These are phyloP conservation scores for Trilocha varians DNA, from an alignment of 2,888 invertebrate species.

Conservation along the genomic window DNA sequence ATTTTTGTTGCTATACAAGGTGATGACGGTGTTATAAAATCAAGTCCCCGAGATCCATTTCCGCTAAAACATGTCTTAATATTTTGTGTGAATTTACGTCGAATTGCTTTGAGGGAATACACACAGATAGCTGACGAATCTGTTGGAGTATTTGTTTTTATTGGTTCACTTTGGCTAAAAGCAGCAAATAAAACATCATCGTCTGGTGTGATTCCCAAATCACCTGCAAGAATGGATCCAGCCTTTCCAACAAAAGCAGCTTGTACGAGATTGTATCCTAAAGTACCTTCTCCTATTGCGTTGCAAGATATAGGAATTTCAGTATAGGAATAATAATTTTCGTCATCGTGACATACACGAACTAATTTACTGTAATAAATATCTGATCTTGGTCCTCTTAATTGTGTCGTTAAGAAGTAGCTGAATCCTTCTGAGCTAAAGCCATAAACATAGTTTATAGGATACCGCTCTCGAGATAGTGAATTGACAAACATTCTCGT, in stretches of 20 bases:
- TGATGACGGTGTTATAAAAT: slow-evolving; percentile 94
- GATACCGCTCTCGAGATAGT: slow-evolving; percentile 90
- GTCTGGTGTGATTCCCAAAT: slow-evolving; percentile 90
- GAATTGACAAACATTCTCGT: slow-evolving; percentile 95
- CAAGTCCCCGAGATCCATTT: slow-evolving; percentile 86
- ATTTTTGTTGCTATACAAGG: slow-evolving; percentile 91
- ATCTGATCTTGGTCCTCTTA: slow-evolving; percentile 84
- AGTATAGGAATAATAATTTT: slow-evolving; percentile 97
- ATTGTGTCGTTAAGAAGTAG: slow-evolving; percentile 96
- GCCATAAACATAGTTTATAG: slow-evolving; percentile 96
- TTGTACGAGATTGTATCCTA: slow-evolving; percentile 91
- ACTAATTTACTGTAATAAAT: slow-evolving; percentile 94
- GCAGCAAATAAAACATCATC: slow-evolving; percentile 97
- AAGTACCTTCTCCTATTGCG: slow-evolving; percentile 80
- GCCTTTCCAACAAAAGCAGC: slow-evolving; percentile 96
- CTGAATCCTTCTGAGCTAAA: slow-evolving; percentile 97
- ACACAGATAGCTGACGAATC: slow-evolving; percentile 90
- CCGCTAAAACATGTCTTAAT: slow-evolving; percentile 97
- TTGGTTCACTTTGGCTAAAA: slow-evolving; percentile 89
- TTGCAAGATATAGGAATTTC: slow-evolving; percentile 97
- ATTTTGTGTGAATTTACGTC: slow-evolving; percentile 95
- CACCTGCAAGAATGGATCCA: slow-evolving; percentile 91
- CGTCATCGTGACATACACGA: slow-evolving; percentile 95
- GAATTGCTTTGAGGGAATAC: slow-evolving; percentile 92
- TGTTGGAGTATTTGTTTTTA: slow-evolving; percentile 78